Evolutionary conservation across 2,113 vertebrate genomes (phyloP).

Genomic region (Collichthys lucidus): DNA sequence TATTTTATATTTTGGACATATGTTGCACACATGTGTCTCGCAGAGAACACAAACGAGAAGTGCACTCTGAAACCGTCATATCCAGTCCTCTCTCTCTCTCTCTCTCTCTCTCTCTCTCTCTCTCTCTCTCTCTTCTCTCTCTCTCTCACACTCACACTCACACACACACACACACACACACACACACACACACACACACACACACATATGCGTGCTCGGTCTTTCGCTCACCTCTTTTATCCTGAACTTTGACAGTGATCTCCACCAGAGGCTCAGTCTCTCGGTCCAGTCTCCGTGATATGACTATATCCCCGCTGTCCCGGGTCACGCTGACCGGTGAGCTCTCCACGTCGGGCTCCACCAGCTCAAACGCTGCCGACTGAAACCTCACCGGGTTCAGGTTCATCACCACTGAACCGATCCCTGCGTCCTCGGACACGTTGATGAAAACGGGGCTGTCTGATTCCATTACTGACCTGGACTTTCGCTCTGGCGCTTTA

Average conservation of each 20-base stretch:
- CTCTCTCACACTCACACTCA: too few relatives aligned
- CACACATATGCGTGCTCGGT: background rate
- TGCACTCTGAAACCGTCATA: background rate
- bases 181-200: constrained; percentile 19
- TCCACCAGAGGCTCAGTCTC: constrained; percentile 86
- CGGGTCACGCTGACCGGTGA: constrained; percentile 86
- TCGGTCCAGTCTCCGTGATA: constrained; percentile 85
- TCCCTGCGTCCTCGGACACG: constrained; percentile 87
- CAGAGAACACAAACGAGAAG: background rate
- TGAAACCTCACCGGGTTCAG: constrained; percentile 84
- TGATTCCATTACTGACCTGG: constrained; percentile 76
- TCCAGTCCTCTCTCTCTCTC: too few relatives aligned
- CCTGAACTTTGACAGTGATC: constrained; percentile 86
- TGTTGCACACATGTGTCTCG: background rate
- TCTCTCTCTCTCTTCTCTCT: background rate
- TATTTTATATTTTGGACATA: background rate
- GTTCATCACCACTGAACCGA: constrained; percentile 85
- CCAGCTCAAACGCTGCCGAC: constrained; percentile 84
- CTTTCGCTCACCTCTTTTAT: constrained; percentile 84
- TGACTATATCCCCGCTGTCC: constrained; percentile 87
- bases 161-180: too few relatives aligned
- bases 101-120: background rate
- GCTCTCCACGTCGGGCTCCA: constrained; percentile 83
- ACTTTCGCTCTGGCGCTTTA: constrained; percentile 63
- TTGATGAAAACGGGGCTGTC: constrained; percentile 81